These are phyloP conservation scores for Chalcosyrphus nemorum DNA, from an alignment of 2,888 invertebrate genomes.

Conservation along the genomic window DNA sequence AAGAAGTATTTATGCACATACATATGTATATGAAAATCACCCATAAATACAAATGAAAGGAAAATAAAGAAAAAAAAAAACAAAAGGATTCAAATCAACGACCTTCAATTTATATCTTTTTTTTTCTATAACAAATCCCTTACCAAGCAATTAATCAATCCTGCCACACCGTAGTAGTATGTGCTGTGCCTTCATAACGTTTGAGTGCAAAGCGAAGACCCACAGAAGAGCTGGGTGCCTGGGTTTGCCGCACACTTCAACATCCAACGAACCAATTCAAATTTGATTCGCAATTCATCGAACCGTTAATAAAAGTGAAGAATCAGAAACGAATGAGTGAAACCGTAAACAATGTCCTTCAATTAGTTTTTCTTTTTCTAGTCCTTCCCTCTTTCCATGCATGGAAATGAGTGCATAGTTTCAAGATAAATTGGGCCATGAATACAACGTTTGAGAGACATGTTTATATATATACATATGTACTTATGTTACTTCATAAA, in stretches of 20 bases:
- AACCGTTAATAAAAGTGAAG: constrained; percentile 59
- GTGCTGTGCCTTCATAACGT: neutral
- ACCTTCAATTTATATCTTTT: constrained; percentile 36
- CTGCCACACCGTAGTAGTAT: constrained; percentile 9
- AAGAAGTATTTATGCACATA: too few relatives aligned
- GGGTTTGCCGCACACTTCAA: constrained; percentile 20
- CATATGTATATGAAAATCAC: too few relatives aligned
- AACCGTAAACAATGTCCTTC: constrained; percentile 62
- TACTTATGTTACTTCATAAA: too few relatives aligned
- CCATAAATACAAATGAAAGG: too few relatives aligned
- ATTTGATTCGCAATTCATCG: constrained; percentile 62
- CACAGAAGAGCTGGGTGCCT: neutral
- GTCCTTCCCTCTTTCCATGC: neutral
- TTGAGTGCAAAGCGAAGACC: neutral
- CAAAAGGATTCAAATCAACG: constrained; percentile 21
- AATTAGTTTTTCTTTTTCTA: constrained; percentile 42
- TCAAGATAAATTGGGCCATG: too few relatives aligned
- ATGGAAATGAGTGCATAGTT: too few relatives aligned
- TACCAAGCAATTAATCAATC: constrained; percentile 54
- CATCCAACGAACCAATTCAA: constrained; percentile 58
- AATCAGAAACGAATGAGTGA: constrained; percentile 57
- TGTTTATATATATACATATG: too few relatives aligned
- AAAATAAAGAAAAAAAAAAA: neutral
- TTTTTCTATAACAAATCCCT: constrained; percentile 28
- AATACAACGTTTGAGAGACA: too few relatives aligned